A percentile compares a stretch with the other conserved stretches of the same genome.
phyloP scores from a whole-genome alignment of 2,888 invertebrate species.

The Orchesella flavescens region DNA sequence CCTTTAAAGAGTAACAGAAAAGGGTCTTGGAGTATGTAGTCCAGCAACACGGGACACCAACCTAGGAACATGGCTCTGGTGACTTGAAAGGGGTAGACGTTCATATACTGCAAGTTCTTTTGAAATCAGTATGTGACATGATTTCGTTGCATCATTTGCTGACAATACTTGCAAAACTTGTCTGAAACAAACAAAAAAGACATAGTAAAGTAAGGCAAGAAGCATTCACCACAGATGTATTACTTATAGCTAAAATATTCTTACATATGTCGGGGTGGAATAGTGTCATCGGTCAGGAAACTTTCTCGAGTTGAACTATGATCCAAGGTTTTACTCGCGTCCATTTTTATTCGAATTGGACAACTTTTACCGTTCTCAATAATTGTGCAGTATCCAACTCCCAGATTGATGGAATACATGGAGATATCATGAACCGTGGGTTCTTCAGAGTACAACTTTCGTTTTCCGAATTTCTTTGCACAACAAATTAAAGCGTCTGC shows the following conservation, averaged over 20 bases:
- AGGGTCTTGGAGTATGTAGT: conserved; percentile 38
- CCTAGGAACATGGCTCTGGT: neutral
- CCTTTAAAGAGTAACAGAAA: too few relatives aligned
- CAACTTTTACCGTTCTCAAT: conserved; percentile 26
- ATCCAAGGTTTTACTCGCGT: conserved; percentile 24
- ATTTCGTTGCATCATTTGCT: conserved; percentile 27
- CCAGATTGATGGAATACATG: conserved; percentile 20
- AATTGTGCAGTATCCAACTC: conserved; percentile 28
- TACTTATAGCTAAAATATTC: too few relatives aligned
- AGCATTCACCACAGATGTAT: too few relatives aligned
- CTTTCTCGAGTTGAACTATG: conserved; percentile 18
- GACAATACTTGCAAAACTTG: conserved; percentile 53
- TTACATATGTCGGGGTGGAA: conserved; percentile 35
- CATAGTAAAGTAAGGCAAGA: neutral
- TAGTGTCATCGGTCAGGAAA: neutral
- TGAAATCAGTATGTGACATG: neutral
- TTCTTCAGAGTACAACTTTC: conserved; percentile 17
- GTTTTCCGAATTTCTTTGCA: conserved; percentile 31
- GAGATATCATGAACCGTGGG: conserved; percentile 41
- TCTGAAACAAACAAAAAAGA: conserved; percentile 15
- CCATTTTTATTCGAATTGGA: conserved; percentile 34
- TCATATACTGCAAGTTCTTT: conserved; percentile 22
- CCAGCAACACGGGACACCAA: conserved; percentile 10
- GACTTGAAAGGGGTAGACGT: conserved; percentile 14
- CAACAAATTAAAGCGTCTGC: conserved; percentile 33